Base-by-base conservation (phyloP, 2,888 invertebrate species). In the Syrista parreyssii region DNA sequence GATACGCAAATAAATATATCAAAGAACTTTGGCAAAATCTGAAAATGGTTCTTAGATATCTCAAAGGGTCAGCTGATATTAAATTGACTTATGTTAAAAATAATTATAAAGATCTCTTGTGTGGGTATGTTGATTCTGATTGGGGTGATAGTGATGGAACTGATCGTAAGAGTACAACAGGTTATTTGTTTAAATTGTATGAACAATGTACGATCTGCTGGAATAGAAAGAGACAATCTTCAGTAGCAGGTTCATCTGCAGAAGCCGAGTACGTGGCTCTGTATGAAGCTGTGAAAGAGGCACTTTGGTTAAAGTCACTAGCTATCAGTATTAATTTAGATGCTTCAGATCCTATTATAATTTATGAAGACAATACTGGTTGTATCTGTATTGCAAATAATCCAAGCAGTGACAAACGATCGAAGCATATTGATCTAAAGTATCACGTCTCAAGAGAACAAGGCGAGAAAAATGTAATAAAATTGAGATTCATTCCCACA, bases 401-500 rank as follows among this genome's bases (percentile, higher is more conserved):
- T 81, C 86, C 85, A 23, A 77, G 79, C 86, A 88, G 72, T 34
- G 74, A 80, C 68, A 80, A 82, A 68, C 80, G 86, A 81, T 83
- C 86, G 78, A 86, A 89, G 81, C 85, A 88, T 79, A 88, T 89
- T 75, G 40, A 73, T 31, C 3, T 30, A 33, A 86, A 86, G 74
- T 82, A 81, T 78, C 81, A 82, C 77, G 81, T 78, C 69, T 36
- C 79, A 23, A 55, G 79, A 74, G 78, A 83, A 73, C 79, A 83
- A 78, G 75, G 81, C 23, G 79, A 83, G 68, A 79, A 83, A 30
- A 78, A 79, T 32, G 87, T 92, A 92, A 92, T 93, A 92, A 92
- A 92, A 92, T 87, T 92, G 92, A 91, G 91, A 92, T 91, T 93
- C 93, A 91, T 92, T 92, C 87, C 93, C 92, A 85, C 90, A 93